phyloP scores from a whole-genome alignment of 1,140 invertebrate species.

The Procambarus clarkii region DNA sequence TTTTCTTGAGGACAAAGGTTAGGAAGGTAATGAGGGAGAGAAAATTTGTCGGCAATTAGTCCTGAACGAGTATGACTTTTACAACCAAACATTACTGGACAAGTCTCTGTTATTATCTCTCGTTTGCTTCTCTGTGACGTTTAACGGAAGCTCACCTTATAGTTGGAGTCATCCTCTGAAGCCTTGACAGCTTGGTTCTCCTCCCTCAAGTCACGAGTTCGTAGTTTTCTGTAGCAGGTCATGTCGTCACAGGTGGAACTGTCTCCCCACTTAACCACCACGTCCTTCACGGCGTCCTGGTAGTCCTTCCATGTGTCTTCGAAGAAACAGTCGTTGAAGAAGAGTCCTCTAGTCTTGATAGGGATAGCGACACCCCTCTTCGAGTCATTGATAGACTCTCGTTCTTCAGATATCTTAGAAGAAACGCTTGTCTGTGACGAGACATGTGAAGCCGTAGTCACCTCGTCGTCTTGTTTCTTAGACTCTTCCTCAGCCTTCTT shows the following conservation, averaged over 20 bases:
- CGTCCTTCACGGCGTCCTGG: constrained; percentile 49
- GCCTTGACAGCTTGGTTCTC: constrained; percentile 59
- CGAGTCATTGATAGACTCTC: neutral
- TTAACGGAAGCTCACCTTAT: neutral
- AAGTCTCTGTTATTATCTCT: too few relatives aligned
- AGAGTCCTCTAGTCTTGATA: constrained; percentile 40
- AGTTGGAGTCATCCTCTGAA: constrained; percentile 26
- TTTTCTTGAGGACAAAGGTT: too few relatives aligned
- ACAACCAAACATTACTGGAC: too few relatives aligned
- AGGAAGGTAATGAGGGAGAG: too few relatives aligned
- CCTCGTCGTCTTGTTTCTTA: neutral
- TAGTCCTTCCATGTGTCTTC: constrained; percentile 45
- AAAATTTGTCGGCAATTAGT: too few relatives aligned
- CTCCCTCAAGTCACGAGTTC: constrained; percentile 33
- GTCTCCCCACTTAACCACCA: constrained; percentile 49
- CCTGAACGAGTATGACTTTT: too few relatives aligned
- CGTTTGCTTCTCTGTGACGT: too few relatives aligned
- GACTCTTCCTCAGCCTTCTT: neutral
- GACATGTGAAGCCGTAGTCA: neutral
- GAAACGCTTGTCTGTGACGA: neutral
- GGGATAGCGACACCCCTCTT: neutral
- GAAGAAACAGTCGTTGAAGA: constrained; percentile 57
- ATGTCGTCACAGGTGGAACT: constrained; percentile 32
- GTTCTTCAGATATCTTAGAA: neutral
- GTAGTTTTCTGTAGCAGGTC: constrained; percentile 38